phyloP scores from a whole-genome alignment of 1,140 invertebrate genomes.

The Drosophila sucinea region DNA sequence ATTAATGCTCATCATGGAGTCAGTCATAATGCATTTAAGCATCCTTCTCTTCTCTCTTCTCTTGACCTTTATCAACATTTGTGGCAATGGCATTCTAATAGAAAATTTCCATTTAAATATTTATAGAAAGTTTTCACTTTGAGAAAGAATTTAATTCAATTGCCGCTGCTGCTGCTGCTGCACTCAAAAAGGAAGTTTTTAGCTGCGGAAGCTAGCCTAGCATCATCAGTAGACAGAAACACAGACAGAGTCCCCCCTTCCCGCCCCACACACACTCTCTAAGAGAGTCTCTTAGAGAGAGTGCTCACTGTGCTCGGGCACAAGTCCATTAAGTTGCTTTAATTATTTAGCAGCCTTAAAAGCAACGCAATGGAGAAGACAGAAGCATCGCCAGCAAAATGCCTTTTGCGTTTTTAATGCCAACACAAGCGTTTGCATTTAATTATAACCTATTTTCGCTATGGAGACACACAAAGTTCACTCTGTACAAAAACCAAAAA shows the following conservation, averaged over 20 bases:
- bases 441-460: conserved; percentile 67
- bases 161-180: conserved; percentile 73
- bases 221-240: conserved; percentile 1
- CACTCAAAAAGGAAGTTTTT: conserved; percentile 67
- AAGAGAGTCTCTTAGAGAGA: not conserved
- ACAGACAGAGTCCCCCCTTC: conserved; percentile 18
- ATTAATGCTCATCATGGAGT: not conserved
- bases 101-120: conserved; percentile 69
- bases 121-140: conserved; percentile 67
- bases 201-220: conserved; percentile 19
- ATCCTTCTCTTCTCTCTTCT: not conserved
- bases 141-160: conserved; percentile 72
- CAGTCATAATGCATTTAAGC: not conserved
- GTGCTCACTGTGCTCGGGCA: conserved; percentile 31
- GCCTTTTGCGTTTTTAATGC: conserved; percentile 63
- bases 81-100: conserved; percentile 25
- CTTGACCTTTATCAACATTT: not conserved
- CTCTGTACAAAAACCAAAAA: not conserved
- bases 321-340: conserved; percentile 76
- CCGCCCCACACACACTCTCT: not conserved
- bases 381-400: conserved; percentile 46
- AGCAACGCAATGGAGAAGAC: conserved; percentile 44
- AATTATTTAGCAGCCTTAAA: conserved; percentile 79
- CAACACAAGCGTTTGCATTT: conserved; percentile 70
- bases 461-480: conserved; percentile 10